Evolutionary conservation across 2,888 invertebrate genomes (phyloP), one percentile per base, ranked within the genome.

Genomic region (Eupsilia transversa): DNA sequence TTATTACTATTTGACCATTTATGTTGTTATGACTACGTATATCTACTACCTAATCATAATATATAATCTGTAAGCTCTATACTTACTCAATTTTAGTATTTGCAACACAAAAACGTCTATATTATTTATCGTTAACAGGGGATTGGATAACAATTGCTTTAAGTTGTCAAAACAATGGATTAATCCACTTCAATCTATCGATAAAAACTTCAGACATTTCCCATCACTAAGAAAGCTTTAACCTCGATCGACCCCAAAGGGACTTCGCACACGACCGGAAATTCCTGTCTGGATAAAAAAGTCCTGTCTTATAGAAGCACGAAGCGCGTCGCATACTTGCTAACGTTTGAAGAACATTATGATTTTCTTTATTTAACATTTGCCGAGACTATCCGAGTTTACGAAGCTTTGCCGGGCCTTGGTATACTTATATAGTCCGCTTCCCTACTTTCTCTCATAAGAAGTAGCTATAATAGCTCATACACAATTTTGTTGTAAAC

Each of bases 201-300:
- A 67, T 70, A 61, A 64, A 49, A 67, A 46, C 20, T 35, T 33
- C 17, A 66, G 17, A 54, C 12, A 7, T 57, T 67, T 43, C 30
- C 56, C 67, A 72, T 68, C 59, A 69, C 63, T 17, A 75, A 65
- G 67, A 61, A 69, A 75, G 73, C 49, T 59, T 79, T 83, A 84
- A 86, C 84, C 87, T 82, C 82, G n/a, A 30, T 77, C 85, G 87
- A 88, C 86, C 88, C 83, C 79, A 82, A 77, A 60, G 71, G 65
- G 66, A 75, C 68, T 83, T 78, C 79, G 72, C 80, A 79, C 72
- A 67, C 74, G 85, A 81, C 90, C 91, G 92, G 92, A 92, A 91
- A 92, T 91, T 90, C 91, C 89, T 88, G 89, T 89, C 90, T 90
- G 86, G 84, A 82, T 85, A 86, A 88, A 89, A 86, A 84, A 52